Base-by-base conservation (phyloP, 2,888 invertebrate genomes). In the Lasioglossum pauxillum region DNA sequence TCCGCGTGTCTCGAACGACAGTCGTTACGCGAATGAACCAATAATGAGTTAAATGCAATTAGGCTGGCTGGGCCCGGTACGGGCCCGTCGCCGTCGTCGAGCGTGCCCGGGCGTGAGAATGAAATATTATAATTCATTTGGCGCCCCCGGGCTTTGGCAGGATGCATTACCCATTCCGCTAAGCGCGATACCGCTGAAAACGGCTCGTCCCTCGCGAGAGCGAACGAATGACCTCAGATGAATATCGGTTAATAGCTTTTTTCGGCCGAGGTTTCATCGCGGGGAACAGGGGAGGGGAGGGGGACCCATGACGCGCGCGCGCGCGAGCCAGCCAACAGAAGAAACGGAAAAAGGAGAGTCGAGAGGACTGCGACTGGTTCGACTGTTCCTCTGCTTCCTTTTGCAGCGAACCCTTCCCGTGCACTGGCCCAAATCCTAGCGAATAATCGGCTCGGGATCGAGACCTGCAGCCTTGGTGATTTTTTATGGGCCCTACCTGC, bases 211-310 rank as follows among this genome's bases (percentile, higher is more conserved):
- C 49, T 72, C 74, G 84, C 67, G 76, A 74, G 89, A 86, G 87
- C 86, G 90, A 89, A 91, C 88, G 91, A 93, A 93, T 93, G 93
- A 94, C 93, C 94, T 92, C 94, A 93, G 94, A 94, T 93, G 93
- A 90, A 93, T 94, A 94, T 94, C 94, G 94, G 93, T 93, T 94
- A 93, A 94, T 94, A 94, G 94, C 93, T 94, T 94, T 94, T 93
- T 94, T 93, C 93, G 90, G 88, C 78, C 91, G 90, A 92, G 91
- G 89, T 90, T 91, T 89, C 90, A 82, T 80, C 83, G 78, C 67
- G 83, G 73, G 78, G 69, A 74, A 80, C 27, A 23, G 35, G 53
- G 76, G 83, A 41, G 44, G n/a, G 38, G 53, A 76, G 83, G 46
- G 49, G n/a, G 38, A 38, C 1, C 8, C 57, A 27, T 12, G 60